Evolutionary conservation across 2,113 vertebrate species (phyloP), one percentile per base, ranked within the genome.

Genomic region (Burhinus oedicnemus): DNA sequence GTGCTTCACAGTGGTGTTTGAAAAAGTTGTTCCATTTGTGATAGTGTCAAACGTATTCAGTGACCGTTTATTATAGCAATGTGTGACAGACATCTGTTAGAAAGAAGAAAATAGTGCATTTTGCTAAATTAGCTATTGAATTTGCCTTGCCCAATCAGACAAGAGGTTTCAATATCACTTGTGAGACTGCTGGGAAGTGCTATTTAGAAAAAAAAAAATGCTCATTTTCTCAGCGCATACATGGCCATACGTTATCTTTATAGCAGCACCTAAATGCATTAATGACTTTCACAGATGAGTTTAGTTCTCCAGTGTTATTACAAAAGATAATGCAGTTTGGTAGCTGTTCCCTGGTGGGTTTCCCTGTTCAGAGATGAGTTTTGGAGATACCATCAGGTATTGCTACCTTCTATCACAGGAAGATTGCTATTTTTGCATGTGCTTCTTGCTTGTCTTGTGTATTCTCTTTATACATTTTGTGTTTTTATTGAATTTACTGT

Each of bases 361-460:
- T 72, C 49, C 78, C 52, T 68, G 44, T 64, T 96, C 91, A 96
- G 76, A 93, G 64, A 84, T 84, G 44, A 88, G 34, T 89, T 93
- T 89, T 92, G 77, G 72, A 89, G 89, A 87, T 75, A 75, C 47
- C 65, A 89, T 65, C 69, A 96, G 77, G 47, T 94, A 82, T 68
- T 96, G 40, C 74, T 79, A 21, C 91, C 52, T 87, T 79, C 44
- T 91, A 0, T 87, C 82, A 92, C 30, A 89, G 34, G 77, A 78
- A 60, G 47, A 55, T 71, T 81, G 38, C 18, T 87, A 6, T 42
- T 78, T 88, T 87, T 64, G 12, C 36, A 90, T 78, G 29, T 70
- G 51, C 14, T 54, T 55, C 49, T 80, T 83, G 17, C 30, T 68
- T 95, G 29, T 83, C 65, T 83, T 49, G 2, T 81, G 32, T 69